Conservation (phyloP, 1,140 invertebrate genomes). For the Caerostris darwini region DNA sequence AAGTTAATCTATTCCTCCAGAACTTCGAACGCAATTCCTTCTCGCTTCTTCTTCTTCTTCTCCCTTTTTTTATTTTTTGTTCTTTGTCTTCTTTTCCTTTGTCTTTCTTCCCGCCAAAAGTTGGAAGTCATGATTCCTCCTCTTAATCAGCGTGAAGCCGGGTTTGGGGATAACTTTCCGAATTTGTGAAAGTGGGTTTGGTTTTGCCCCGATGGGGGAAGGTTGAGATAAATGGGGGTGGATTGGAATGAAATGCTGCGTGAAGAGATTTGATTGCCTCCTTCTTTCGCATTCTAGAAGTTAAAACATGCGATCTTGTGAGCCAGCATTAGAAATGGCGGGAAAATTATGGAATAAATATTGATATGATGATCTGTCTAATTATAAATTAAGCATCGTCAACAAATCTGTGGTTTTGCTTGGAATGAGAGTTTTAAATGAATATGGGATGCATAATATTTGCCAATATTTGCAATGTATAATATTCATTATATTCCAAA, state of each 20-base stretch:
- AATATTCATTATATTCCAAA: too few relatives aligned
- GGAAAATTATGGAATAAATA: too few relatives aligned
- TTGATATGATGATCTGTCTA: too few relatives aligned
- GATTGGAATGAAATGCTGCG: not conserved
- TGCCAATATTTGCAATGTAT: too few relatives aligned
- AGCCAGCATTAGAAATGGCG: too few relatives aligned
- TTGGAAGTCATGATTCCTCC: not conserved
- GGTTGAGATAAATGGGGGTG: not conserved
- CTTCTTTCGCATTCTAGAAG: too few relatives aligned
- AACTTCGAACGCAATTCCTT: constrained; percentile 21
- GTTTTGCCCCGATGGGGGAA: not conserved
- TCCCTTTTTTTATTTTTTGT: not conserved
- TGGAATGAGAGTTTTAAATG: too few relatives aligned
- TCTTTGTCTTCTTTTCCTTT: constrained; percentile 21
- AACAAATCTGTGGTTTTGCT: too few relatives aligned
- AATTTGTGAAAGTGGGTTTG: constrained; percentile 24
- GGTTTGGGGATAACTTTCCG: constrained; percentile 22
- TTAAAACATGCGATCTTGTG: too few relatives aligned
- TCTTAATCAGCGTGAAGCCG: constrained; percentile 44
- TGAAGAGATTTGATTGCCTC: not conserved
- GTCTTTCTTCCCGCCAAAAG: not conserved
- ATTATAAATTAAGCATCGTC: too few relatives aligned
- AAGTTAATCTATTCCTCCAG: constrained; percentile 51
- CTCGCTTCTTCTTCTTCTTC: not conserved
- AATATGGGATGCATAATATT: too few relatives aligned